Evolutionary conservation across 2,888 invertebrate species (phyloP).

Genomic region (Prosapia bicincta): DNA sequence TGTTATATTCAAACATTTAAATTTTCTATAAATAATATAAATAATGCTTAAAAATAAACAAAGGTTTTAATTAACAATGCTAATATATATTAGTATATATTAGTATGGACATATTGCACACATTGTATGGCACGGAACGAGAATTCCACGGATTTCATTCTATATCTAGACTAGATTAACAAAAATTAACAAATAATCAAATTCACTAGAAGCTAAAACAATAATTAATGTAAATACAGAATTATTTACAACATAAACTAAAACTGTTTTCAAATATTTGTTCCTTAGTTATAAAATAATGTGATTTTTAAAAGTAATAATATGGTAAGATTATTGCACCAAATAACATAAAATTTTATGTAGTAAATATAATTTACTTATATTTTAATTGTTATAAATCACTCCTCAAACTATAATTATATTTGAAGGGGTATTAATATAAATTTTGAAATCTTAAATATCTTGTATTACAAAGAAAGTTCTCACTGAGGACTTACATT

Average conservation of each 20-base stretch:
- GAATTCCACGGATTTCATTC: conserved; percentile 17
- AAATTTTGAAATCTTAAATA: no score
- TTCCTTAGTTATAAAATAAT: no score
- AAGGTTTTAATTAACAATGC: neutral
- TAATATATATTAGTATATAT: neutral
- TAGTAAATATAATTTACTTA: no score
- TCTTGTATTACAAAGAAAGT: no score
- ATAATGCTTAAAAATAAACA: neutral
- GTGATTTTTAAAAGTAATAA: no score
- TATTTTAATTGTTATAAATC: no score
- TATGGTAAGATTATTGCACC: no score
- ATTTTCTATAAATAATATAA: neutral
- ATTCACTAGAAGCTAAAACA: neutral
- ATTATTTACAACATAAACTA: neutral
- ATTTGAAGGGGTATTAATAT: no score
- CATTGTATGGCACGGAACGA: conserved; percentile 15
- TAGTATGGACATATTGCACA: neutral
- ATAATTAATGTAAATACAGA: neutral
- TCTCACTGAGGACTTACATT: no score
- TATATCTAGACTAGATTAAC: neutral
- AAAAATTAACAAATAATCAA: neutral
- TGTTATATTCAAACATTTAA: neutral
- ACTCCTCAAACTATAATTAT: no score
- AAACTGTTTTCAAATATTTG: neutral
- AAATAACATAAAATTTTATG: no score